Evolutionary conservation across 2,797 vertebrate species (phyloP).

Genomic region (Epinephelus coioides): DNA sequence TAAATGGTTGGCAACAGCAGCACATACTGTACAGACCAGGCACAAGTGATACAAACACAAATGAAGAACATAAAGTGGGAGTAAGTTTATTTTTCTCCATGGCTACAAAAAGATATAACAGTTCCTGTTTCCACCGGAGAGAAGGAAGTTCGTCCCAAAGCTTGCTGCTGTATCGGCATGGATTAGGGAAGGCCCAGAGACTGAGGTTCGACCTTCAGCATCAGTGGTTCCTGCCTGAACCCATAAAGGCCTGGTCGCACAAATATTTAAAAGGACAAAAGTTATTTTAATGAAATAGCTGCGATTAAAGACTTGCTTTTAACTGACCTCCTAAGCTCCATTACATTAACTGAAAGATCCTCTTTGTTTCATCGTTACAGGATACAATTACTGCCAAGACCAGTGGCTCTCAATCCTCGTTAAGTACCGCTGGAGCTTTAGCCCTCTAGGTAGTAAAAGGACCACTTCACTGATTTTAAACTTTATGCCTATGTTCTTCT

Average conservation of each 20-base stretch:
- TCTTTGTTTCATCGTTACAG: constrained; percentile 29
- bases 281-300: constrained; percentile 1
- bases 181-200: too few relatives aligned
- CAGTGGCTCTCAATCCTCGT: constrained; percentile 7
- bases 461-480: constrained; percentile 24
- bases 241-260: background rate
- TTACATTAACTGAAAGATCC: constrained; percentile 34
- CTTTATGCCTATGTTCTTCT: background rate
- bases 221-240: background rate
- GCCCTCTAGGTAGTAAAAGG: constrained; percentile 8
- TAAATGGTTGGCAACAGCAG: too few relatives aligned
- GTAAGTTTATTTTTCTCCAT: too few relatives aligned
- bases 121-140: background rate
- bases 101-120: too few relatives aligned
- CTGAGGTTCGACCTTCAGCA: background rate
- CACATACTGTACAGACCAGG: too few relatives aligned
- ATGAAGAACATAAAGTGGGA: too few relatives aligned
- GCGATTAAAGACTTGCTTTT: constrained; percentile 16
- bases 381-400: constrained; percentile 36
- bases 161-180: too few relatives aligned
- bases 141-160: background rate
- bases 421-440: background rate
- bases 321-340: constrained; percentile 46
- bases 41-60: too few relatives aligned
- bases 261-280: background rate